Conservation (phyloP, 2,113 vertebrate genomes). For the Regulus satrapa region DNA sequence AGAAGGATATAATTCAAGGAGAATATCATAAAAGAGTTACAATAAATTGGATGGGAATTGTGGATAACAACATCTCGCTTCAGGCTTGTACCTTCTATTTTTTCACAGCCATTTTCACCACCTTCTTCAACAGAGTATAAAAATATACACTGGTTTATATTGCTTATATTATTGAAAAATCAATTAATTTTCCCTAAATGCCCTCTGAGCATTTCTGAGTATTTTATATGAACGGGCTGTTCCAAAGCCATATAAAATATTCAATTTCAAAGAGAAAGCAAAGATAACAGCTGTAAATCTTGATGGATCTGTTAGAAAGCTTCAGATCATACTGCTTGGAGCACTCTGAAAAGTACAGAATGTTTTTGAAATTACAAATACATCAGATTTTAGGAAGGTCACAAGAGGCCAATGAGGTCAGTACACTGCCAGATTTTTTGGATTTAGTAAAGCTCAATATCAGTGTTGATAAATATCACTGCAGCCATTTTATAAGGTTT, state of each 20-base stretch:
- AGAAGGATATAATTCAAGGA: background rate
- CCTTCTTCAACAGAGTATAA: background rate
- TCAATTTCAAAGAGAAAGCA: background rate
- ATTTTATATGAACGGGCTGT: background rate
- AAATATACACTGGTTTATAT: background rate
- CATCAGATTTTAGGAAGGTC: background rate
- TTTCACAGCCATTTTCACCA: background rate
- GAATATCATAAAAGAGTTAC: background rate
- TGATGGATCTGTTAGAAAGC: background rate
- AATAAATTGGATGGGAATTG: background rate
- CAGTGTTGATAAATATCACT: background rate
- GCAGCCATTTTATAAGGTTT: background rate
- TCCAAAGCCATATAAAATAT: background rate
- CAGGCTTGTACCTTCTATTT: background rate
- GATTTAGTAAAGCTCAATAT: background rate
- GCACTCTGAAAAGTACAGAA: background rate
- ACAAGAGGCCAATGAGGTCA: background rate
- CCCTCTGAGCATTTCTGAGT: background rate
- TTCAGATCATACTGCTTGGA: background rate
- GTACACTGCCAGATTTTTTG: background rate
- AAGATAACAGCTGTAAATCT: background rate
- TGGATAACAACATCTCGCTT: background rate
- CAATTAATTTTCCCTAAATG: background rate
- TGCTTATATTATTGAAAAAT: background rate
- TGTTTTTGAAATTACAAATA: background rate